Evolutionary conservation across 2,797 vertebrate genomes (phyloP).

Genomic region (Hydrolagus colliei): DNA sequence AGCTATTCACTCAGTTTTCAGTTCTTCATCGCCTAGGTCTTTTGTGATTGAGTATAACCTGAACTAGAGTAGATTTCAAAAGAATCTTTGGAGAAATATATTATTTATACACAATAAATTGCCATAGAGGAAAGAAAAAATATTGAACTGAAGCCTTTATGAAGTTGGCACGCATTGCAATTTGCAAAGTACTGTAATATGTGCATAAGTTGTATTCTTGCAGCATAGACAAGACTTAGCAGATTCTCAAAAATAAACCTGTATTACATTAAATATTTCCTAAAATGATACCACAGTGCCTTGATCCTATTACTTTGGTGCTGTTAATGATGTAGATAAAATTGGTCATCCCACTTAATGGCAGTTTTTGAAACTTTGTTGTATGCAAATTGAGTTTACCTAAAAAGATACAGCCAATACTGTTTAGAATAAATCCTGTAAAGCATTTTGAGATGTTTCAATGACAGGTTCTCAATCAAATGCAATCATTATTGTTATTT

Average conservation of each 20-base stretch:
- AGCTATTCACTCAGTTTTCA: neutral
- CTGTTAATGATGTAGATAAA: too few relatives aligned
- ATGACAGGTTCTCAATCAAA: too few relatives aligned
- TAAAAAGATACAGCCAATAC: too few relatives aligned
- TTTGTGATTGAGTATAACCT: neutral
- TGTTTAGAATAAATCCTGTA: too few relatives aligned
- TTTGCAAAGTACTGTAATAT: neutral
- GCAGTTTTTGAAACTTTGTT: too few relatives aligned
- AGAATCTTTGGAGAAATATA: neutral
- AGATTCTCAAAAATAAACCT: neutral
- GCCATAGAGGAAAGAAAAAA: neutral
- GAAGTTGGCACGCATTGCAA: neutral
- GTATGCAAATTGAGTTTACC: too few relatives aligned
- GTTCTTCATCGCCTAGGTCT: too few relatives aligned
- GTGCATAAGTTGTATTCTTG: neutral
- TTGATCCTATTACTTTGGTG: too few relatives aligned
- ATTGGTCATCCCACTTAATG: too few relatives aligned
- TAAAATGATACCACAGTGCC: neutral
- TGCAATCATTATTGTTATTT: too few relatives aligned
- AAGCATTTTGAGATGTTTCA: too few relatives aligned
- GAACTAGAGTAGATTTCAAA: neutral
- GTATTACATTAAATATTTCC: constrained; percentile 6
- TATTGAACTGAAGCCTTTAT: neutral
- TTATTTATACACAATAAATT: neutral
- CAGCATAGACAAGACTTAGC: neutral